phyloP scores from a whole-genome alignment of 2,888 invertebrate genomes.

The Mesorhabditis spiculigera region DNA sequence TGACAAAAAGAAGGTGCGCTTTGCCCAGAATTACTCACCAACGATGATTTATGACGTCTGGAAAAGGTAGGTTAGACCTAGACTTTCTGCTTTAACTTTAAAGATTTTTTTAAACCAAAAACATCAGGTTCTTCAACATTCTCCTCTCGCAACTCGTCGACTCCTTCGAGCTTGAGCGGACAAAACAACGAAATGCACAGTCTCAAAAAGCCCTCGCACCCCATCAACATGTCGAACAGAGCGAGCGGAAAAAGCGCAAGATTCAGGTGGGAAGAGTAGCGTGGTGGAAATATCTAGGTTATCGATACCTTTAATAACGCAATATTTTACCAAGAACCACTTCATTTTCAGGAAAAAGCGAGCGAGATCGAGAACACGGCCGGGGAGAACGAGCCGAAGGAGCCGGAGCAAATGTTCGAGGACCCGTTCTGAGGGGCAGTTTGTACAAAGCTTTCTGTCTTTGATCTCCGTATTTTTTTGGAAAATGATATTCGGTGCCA shows the following conservation, averaged over 20 bases:
- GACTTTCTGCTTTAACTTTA: neutral
- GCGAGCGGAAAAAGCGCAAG: constrained; percentile 44
- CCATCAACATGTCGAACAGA: constrained; percentile 53
- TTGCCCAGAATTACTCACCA: constrained; percentile 47
- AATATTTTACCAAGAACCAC: neutral
- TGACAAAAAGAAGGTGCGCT: constrained; percentile 45
- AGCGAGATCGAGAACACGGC: constrained; percentile 50
- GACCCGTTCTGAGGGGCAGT: constrained; percentile 47
- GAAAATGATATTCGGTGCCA: neutral
- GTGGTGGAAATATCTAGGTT: neutral
- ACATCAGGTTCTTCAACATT: constrained; percentile 41
- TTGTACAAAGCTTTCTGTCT: neutral
- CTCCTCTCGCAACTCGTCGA: constrained; percentile 51
- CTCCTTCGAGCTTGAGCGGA: constrained; percentile 53
- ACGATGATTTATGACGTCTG: constrained; percentile 46
- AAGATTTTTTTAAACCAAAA: too few relatives aligned
- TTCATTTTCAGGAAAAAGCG: constrained; percentile 43
- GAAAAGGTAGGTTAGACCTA: constrained; percentile 30
- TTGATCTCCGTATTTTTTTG: constrained; percentile 2
- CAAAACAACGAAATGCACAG: constrained; percentile 45
- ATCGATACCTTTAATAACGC: too few relatives aligned
- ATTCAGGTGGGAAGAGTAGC: constrained; percentile 23
- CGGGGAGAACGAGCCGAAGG: constrained; percentile 29
- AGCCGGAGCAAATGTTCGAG: constrained; percentile 52
- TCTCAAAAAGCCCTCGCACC: constrained; percentile 54